phyloP scores from a whole-genome alignment of 1,140 invertebrate species.

The Trichoplusia ni region DNA sequence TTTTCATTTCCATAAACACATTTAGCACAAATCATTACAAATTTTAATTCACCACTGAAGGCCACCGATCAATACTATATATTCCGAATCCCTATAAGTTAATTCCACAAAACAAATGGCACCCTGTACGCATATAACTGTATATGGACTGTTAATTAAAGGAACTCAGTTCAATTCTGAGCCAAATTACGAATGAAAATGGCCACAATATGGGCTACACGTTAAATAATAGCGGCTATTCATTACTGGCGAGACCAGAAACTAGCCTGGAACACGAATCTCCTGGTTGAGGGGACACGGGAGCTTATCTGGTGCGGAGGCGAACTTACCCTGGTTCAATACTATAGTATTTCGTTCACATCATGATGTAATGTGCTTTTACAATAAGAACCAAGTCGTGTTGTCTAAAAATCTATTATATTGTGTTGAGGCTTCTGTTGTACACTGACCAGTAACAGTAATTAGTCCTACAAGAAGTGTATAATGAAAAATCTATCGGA shows the following conservation, averaged over 20 bases:
- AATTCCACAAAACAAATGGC: not conserved
- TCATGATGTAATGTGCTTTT: too few relatives aligned
- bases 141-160: constrained; percentile 14
- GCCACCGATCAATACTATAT: too few relatives aligned
- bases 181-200: constrained; percentile 21
- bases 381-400: too few relatives aligned
- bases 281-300: not conserved
- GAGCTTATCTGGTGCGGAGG: not conserved
- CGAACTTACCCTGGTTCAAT: not conserved
- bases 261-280: constrained; percentile 25
- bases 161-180: constrained; percentile 19
- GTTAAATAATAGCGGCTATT: constrained; percentile 28
- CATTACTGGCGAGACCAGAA: constrained; percentile 5
- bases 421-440: too few relatives aligned
- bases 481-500: too few relatives aligned
- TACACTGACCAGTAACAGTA: too few relatives aligned
- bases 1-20: too few relatives aligned
- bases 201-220: constrained; percentile 21
- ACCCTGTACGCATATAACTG: not conserved
- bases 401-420: too few relatives aligned
- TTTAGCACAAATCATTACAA: too few relatives aligned
- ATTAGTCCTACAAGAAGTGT: too few relatives aligned
- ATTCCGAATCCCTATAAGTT: too few relatives aligned
- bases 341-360: not conserved
- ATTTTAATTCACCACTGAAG: too few relatives aligned